Conservation (phyloP, 2,888 invertebrate genomes). For the Isoperla grammatica region DNA sequence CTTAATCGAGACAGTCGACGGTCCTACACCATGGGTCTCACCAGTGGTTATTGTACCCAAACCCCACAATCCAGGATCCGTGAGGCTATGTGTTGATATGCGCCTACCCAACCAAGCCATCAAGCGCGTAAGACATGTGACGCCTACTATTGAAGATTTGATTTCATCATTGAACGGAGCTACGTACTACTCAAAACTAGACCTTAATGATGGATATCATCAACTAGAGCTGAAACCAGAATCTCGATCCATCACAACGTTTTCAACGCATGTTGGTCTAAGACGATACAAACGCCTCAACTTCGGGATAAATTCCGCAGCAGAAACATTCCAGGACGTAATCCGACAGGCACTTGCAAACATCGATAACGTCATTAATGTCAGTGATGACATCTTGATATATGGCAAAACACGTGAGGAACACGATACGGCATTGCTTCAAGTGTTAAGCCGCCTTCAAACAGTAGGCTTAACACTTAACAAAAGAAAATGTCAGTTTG, state of each 20-base stretch:
- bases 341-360: neutral
- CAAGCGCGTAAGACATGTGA: neutral
- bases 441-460: neutral
- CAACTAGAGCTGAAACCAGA: slow-evolving; percentile 2
- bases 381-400: slow-evolving; percentile 3
- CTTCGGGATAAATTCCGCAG: neutral
- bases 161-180: slow-evolving; percentile 8
- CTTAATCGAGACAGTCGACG: neutral
- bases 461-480: neutral
- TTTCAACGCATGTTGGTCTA: slow-evolving; percentile 2
- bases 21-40: slow-evolving; percentile 1
- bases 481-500: slow-evolving; percentile 1
- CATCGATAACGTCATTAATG: neutral
- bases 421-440: neutral
- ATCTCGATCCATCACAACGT: neutral
- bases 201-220: slow-evolving; percentile 10
- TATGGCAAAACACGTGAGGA: neutral
- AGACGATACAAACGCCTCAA: slow-evolving; percentile 1
- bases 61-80: neutral
- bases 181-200: neutral
- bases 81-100: slow-evolving; percentile 6
- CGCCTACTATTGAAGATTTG: slow-evolving; percentile 6
- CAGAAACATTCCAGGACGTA: neutral
- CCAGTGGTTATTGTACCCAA: neutral
- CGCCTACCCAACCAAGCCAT: neutral